Evolutionary conservation across 1,140 invertebrate species (phyloP), one percentile per base, ranked within the genome.

Genomic region (Drosophila repletoides): DNA sequence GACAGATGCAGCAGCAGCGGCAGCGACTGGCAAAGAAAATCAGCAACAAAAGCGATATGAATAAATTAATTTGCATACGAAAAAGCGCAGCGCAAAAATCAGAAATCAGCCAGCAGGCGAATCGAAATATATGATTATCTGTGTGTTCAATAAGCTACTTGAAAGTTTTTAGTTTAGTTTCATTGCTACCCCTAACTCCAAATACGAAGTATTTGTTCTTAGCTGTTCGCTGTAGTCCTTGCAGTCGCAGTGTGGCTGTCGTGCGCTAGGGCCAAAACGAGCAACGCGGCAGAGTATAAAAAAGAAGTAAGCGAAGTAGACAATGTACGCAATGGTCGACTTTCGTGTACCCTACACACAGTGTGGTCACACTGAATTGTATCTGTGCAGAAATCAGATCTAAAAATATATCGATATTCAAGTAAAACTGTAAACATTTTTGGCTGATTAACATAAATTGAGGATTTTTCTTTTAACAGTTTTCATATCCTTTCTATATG

Each of bases 61-160:
- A 67, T 67, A 63, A 63, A 68, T 68, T 58, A 68, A 68, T 68
- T 68, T 68, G 65, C 65, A 68, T 68, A 63, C 59, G 34, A 55
- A 63, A 61, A 63, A 55, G 65, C 58, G 64, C 26, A 63, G 58
- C 56, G 64, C n/a, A 64, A 68, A 67, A 63, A 52, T 61, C 38
- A 52, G 64, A 56, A 67, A 29, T 41, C 17, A 61, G n/a, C n/a
- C 43, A 67, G 38, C 61, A 58, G 53, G 61, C 56, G 28, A 48
- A 68, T 61, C 56, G 28, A 51, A 52, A 19, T 29, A 60, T 24
- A 52, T 46, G 40, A 15, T 38, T 10, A 15, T 33, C 14, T 43
- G 9, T 28, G 21, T 60, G 55, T 24, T 59, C 31, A 52, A 41
- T 31, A 58, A 66, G 46, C 46, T 52, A 36, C 56, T 56, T 45